These are phyloP conservation scores for Reticulitermes lucifugus DNA, from an alignment of 2,888 invertebrate genomes.

Conservation along the genomic window DNA sequence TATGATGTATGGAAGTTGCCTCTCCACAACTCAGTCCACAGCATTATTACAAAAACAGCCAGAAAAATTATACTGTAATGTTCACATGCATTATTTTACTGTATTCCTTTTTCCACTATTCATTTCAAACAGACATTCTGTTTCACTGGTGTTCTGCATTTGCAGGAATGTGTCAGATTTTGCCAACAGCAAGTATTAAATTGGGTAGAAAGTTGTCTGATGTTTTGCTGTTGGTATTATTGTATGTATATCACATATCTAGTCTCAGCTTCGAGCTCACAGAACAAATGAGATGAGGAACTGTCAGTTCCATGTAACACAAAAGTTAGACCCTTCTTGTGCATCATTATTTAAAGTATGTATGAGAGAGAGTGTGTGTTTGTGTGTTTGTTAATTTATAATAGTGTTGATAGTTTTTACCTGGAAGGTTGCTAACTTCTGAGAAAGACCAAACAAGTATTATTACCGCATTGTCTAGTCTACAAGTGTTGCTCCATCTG, in stretches of 20 bases:
- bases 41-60: background rate
- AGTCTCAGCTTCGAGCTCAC: conserved; percentile 10
- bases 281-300: background rate
- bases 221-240: conserved; percentile 6
- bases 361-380: background rate
- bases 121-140: background rate
- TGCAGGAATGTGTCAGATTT: conserved; percentile 35
- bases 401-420: background rate
- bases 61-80: background rate
- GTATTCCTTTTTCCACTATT: background rate
- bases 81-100: conserved; percentile 19
- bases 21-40: background rate
- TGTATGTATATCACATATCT: conserved; percentile 31
- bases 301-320: conserved; percentile 9
- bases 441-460: conserved; percentile 24
- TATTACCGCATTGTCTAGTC: conserved; percentile 33
- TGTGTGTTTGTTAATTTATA: conserved; percentile 37
- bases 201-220: background rate
- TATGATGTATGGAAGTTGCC: background rate
- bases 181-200: conserved; percentile 7
- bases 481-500: conserved; percentile 27
- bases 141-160: background rate
- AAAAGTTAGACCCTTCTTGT: conserved; percentile 22
- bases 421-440: conserved; percentile 17
- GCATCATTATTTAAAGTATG: conserved; percentile 23